Evolutionary conservation across 2,113 vertebrate genomes (phyloP).

Genomic region (Microtus richardsoni): DNA sequence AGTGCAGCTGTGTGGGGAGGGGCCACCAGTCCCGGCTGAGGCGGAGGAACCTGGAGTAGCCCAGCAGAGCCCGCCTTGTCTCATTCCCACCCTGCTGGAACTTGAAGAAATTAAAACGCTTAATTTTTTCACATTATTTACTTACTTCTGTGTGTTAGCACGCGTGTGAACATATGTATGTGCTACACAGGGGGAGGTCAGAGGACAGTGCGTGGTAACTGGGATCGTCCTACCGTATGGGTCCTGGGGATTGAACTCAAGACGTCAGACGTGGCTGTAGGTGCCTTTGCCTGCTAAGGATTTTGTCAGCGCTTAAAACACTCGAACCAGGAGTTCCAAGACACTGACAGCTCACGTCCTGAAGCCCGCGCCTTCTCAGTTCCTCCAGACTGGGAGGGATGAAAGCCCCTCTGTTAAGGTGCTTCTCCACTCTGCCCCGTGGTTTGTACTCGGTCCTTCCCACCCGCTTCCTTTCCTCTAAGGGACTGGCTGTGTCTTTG

Average conservation of each 20-base stretch:
- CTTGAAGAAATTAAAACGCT: background rate
- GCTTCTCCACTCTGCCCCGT: accelerated
- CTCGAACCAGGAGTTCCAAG: background rate
- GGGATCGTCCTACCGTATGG: background rate
- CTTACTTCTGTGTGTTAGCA: background rate
- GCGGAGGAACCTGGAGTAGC: background rate
- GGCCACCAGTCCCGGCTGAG: too few relatives aligned
- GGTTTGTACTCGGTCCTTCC: background rate
- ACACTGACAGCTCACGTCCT: accelerated
- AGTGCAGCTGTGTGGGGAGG: accelerated
- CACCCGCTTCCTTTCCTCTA: background rate
- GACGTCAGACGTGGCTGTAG: background rate
- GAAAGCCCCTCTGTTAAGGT: accelerated
- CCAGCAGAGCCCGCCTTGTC: background rate
- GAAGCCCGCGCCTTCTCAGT: background rate
- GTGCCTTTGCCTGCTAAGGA: background rate
- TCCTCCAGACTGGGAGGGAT: background rate
- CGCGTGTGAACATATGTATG: too few relatives aligned
- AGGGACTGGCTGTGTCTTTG: background rate
- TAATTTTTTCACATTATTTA: background rate
- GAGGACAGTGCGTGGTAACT: background rate
- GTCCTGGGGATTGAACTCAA: background rate
- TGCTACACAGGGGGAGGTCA: background rate
- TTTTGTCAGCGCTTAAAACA: background rate
- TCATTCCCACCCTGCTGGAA: background rate